Conservation (phyloP, 2,888 invertebrate genomes). For the Rutpela maculata region DNA sequence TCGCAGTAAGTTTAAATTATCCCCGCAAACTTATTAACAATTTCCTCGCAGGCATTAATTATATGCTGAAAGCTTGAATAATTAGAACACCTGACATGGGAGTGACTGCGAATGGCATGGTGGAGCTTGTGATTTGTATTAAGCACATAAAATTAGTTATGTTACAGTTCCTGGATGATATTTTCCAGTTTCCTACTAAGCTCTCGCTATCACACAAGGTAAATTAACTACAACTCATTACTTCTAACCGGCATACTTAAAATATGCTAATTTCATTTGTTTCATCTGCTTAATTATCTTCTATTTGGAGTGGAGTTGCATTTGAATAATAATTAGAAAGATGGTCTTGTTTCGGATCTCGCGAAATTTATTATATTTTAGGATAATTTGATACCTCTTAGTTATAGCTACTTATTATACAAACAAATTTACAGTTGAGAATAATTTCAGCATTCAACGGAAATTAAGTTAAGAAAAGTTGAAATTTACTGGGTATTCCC, state of each 20-base stretch:
- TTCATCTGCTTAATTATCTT: slow-evolving; percentile 50
- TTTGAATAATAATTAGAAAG: slow-evolving; percentile 20
- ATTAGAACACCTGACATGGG: slow-evolving; percentile 59
- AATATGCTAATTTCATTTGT: slow-evolving; percentile 51
- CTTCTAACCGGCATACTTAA: slow-evolving; percentile 44
- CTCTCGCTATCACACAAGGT: slow-evolving; percentile 33
- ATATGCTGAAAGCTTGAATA: slow-evolving; percentile 57
- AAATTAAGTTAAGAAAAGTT: slow-evolving; percentile 6
- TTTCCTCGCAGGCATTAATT: slow-evolving; percentile 58
- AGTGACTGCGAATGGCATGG: slow-evolving; percentile 56
- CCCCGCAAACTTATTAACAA: slow-evolving; percentile 57
- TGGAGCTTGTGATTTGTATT: slow-evolving; percentile 56
- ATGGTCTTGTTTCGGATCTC: slow-evolving; percentile 26
- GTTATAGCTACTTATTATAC: slow-evolving; percentile 13
- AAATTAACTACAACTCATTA: slow-evolving; percentile 49
- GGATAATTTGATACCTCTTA: slow-evolving; percentile 31
- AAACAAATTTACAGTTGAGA: slow-evolving; percentile 9
- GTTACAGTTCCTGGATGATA: slow-evolving; percentile 54
- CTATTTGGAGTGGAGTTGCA: slow-evolving; percentile 39
- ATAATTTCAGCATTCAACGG: not conserved
- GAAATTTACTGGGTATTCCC: not conserved
- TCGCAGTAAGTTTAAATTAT: slow-evolving; percentile 53
- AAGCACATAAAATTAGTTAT: slow-evolving; percentile 58
- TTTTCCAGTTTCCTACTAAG: slow-evolving; percentile 47
- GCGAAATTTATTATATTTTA: slow-evolving; percentile 11